Base-by-base conservation (phyloP, 1,140 invertebrate genomes). In the Bicyclus anynana region DNA sequence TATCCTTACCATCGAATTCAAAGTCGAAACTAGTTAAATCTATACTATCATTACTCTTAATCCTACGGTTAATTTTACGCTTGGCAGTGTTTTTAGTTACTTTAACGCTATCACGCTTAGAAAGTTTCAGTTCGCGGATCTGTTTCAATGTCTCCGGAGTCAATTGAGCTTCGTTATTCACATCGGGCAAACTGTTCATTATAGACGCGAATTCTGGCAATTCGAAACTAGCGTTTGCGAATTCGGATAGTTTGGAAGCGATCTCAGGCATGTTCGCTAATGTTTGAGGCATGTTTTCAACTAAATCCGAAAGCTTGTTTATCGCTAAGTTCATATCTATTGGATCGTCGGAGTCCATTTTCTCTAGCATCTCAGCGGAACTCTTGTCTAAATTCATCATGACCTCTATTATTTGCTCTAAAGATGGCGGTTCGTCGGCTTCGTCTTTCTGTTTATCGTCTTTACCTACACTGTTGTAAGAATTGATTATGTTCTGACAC, bases 111-210 rank as follows among this genome's bases (percentile, higher is more conserved):
- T 88, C 84, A 10, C 82, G 79, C 42, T 83, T 88, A 49, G 59
- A 83, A 16, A 87, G 51, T 38, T 85, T 87, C 12, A 88, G 46
- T 59, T 88, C 85, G 0, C 84, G 65, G 17, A 88, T 87, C 54
- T 88, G 85, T 71, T 80, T 87, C n/a, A 88, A 51, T 0, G 85
- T 88, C 63, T 88, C 85, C 10, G 84, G 84, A 0, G 85, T 84
- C 0, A 88, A 33, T 53, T 88, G 85, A 1, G 79, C 77, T 42
- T 88, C 85, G 14, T 72, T 79, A 35, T 74, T 77, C 0, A 84
- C 77, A 5, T 86, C 85, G 0, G 84, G 82, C 14, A 87, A 38
- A 40, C 67, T 85, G 13, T 60, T 80, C 74, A 85, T 83, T 12
- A 87, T 81, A 0, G 85, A 84, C 12, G 77, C 80, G 23, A 84